Conservation (phyloP, 2,888 invertebrate species). For the Hypselothyrea guttata region DNA sequence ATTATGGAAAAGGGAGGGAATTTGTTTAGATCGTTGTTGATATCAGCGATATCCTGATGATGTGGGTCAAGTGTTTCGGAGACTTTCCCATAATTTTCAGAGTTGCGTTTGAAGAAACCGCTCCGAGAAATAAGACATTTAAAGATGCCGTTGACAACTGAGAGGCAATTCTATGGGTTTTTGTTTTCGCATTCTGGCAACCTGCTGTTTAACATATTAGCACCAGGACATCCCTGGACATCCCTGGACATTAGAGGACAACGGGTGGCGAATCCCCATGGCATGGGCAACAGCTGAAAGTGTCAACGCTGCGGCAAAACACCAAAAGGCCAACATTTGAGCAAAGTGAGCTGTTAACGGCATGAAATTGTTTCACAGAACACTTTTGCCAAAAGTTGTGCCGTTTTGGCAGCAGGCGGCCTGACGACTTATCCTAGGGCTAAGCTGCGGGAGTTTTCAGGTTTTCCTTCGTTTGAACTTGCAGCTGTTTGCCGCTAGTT, state of each 20-base stretch:
- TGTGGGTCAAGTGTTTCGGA: constrained; percentile 65
- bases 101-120: constrained; percentile 14
- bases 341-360: constrained; percentile 32
- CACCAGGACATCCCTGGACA: constrained; percentile 52
- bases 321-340: constrained; percentile 10
- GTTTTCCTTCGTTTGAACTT: neutral
- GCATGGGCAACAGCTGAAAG: constrained; percentile 67
- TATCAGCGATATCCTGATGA: constrained; percentile 26
- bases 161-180: too few relatives aligned
- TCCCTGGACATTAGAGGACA: constrained; percentile 49
- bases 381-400: constrained; percentile 34
- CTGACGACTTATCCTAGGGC: neutral
- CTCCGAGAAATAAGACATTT: neutral
- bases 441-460: constrained; percentile 23
- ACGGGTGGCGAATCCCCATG: constrained; percentile 33
- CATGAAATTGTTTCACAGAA: constrained; percentile 33
- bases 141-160: constrained; percentile 39
- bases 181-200: constrained; percentile 25
- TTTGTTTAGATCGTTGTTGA: constrained; percentile 32
- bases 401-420: constrained; percentile 21
- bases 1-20: neutral
- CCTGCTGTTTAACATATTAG: constrained; percentile 77
- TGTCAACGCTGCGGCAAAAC: constrained; percentile 61
- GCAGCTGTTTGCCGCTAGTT: constrained; percentile 40
- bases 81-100: constrained; percentile 43